Evolutionary conservation across 1,140 invertebrate species (phyloP).

Genomic region (Plodia interpunctella): DNA sequence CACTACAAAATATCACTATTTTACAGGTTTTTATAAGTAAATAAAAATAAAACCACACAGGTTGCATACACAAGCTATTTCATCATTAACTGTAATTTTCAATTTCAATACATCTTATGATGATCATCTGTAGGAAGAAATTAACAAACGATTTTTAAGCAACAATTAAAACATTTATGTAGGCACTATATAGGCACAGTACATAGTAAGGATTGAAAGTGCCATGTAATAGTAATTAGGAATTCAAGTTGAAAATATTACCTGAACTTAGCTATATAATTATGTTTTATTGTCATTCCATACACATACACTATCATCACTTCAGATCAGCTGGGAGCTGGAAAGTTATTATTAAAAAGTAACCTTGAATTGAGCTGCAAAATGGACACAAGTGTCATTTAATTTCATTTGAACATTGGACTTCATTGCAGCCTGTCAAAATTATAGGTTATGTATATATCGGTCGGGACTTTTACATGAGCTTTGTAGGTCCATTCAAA

Average conservation of each 20-base stretch:
- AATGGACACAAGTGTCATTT: slow-evolving; percentile 49
- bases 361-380: slow-evolving; percentile 57
- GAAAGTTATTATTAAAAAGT: slow-evolving; percentile 32
- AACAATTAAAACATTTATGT: too few species aligned
- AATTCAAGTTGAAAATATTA: slow-evolving; percentile 12
- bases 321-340: slow-evolving; percentile 16
- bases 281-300: slow-evolving; percentile 13
- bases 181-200: not conserved
- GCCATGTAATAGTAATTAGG: not conserved
- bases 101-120: too few species aligned
- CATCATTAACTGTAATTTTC: too few species aligned
- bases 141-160: too few species aligned
- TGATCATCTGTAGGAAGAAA: too few species aligned
- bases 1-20: too few species aligned
- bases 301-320: slow-evolving; percentile 20
- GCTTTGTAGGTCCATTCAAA: slow-evolving; percentile 17
- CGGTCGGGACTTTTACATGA: slow-evolving; percentile 17
- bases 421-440: slow-evolving; percentile 56
- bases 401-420: slow-evolving; percentile 65
- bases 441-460: slow-evolving; percentile 60
- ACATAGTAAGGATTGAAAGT: slow-evolving; percentile 1
- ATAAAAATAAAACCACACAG: too few species aligned
- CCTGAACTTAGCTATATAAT: slow-evolving; percentile 8
- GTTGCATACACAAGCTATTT: too few species aligned
- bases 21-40: too few species aligned